Evolutionary conservation across 1,140 invertebrate species (phyloP).

Genomic region (Platyscapa corneri): DNA sequence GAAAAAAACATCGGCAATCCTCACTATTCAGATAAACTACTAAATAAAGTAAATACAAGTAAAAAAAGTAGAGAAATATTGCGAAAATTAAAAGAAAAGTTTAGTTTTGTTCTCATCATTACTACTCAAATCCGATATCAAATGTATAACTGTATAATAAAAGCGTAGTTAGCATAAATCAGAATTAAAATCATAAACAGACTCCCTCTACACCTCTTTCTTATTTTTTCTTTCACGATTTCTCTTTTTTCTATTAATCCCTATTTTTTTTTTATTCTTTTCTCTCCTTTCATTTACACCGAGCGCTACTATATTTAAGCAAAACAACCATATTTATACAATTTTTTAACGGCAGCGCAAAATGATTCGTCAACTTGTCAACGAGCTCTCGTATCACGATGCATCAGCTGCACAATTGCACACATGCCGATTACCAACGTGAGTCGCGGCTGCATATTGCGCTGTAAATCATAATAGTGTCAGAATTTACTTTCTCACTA

Average conservation of each 20-base stretch:
- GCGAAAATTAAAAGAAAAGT: not conserved
- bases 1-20: too few species aligned
- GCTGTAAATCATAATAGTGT: constrained; percentile 62
- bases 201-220: not conserved
- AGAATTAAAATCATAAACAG: not conserved
- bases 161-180: constrained; percentile 44
- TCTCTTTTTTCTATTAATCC: not conserved
- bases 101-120: not conserved
- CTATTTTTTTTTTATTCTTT: not conserved
- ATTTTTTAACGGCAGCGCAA: too few species aligned
- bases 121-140: not conserved
- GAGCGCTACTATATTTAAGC: not conserved
- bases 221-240: too few species aligned
- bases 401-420: constrained; percentile 15
- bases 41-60: not conserved
- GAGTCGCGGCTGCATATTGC: constrained; percentile 50
- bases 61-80: constrained; percentile 3
- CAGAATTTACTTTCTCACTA: constrained; percentile 56
- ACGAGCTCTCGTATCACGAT: constrained; percentile 49
- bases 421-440: not conserved
- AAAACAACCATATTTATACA: constrained; percentile 25
- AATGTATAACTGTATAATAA: constrained; percentile 42
- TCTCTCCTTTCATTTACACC: not conserved
- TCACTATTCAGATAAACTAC: not conserved
- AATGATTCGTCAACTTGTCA: constrained; percentile 55